Evolutionary conservation across 2,888 invertebrate species (phyloP), one percentile per base, ranked within the genome.

Genomic region (Microplitis manilae): DNA sequence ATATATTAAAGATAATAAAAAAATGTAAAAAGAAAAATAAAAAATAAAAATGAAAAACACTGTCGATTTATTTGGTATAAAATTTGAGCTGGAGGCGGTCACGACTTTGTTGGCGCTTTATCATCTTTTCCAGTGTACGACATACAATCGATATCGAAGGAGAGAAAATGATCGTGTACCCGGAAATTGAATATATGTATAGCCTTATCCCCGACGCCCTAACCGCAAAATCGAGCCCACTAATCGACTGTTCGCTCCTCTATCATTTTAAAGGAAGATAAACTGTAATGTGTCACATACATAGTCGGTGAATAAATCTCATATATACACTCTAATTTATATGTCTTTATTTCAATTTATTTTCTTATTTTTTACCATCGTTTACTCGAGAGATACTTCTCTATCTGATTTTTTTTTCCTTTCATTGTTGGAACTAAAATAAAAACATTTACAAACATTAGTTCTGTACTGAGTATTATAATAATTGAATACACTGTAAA

Each of bases 101-200:
- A 73, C 67, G 65, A 65, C 67, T 30, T 67, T 59, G 50, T 65
- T 38, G 59, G 50, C 73, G 65, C 73, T 73, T 73, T 50, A 73
- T 73, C 73, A 73, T 73, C 65, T 38, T 67, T 73, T 73, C 65
- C 7, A 65, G 73, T 17, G 67, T 67, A 73, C 73, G 72, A 73
- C 73, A 30, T 73, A 73, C 73, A 73, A 73, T 73, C 73, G 73
- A 73, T 73, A 73, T 73, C 50, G 40, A 17, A 62, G 73, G 38
- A 59, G 64, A 73, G 65, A 67, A 65, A 73, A 59, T 67, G 73
- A 73, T 73, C 73, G 13, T 30, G 30, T 61, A 73, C 67, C n/a
- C 41, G 73, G 73, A 65, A 73, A 72, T 72, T 72, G 64, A 72
- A 72, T 72, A 72, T 64, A 72, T 72, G 62, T 41, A 20, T 30